Percentiles rank a stretch among this genome's conserved stretches.
These are phyloP conservation scores for Dorcus parallelipipedus DNA, from an alignment of 2,888 invertebrate species.

Conservation along the genomic window DNA sequence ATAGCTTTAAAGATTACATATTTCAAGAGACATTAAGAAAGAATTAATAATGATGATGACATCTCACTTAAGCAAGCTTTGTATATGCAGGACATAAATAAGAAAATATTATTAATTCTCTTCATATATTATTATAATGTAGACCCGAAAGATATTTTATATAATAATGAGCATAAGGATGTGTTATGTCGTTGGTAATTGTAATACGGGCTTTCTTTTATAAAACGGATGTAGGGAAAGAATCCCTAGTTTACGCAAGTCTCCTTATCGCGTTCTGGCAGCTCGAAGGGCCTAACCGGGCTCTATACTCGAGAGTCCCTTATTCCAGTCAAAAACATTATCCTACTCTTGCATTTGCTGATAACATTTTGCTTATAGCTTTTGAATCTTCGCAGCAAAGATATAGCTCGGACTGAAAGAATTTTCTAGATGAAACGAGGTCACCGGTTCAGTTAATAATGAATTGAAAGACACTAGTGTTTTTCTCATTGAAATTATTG, in stretches of 20 bases:
- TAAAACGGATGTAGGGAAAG: slow-evolving; percentile 24
- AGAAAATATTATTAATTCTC: too few relatives aligned
- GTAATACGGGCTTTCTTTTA: slow-evolving; percentile 11
- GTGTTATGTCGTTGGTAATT: neutral
- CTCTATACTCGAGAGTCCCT: slow-evolving; percentile 37
- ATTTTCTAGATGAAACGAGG: neutral
- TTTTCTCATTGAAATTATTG: too few relatives aligned
- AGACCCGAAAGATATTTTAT: too few relatives aligned
- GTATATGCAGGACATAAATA: too few relatives aligned
- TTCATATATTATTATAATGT: too few relatives aligned
- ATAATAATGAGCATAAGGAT: neutral
- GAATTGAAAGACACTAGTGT: too few relatives aligned
- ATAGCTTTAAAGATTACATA: too few relatives aligned
- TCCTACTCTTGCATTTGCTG: slow-evolving; percentile 36
- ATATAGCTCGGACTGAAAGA: neutral
- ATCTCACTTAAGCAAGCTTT: too few relatives aligned
- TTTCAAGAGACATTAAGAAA: too few relatives aligned
- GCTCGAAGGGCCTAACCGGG: slow-evolving; percentile 43
- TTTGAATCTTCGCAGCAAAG: neutral
- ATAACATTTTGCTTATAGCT: slow-evolving; percentile 1
- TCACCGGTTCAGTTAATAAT: too few relatives aligned
- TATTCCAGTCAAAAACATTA: slow-evolving; percentile 45
- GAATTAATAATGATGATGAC: too few relatives aligned
- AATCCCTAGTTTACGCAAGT: slow-evolving; percentile 40
- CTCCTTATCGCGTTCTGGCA: slow-evolving; percentile 45